These are phyloP conservation scores for Epsilonema sp. DNA, from an alignment of 2,888 invertebrate genomes.

Conservation along the genomic window DNA sequence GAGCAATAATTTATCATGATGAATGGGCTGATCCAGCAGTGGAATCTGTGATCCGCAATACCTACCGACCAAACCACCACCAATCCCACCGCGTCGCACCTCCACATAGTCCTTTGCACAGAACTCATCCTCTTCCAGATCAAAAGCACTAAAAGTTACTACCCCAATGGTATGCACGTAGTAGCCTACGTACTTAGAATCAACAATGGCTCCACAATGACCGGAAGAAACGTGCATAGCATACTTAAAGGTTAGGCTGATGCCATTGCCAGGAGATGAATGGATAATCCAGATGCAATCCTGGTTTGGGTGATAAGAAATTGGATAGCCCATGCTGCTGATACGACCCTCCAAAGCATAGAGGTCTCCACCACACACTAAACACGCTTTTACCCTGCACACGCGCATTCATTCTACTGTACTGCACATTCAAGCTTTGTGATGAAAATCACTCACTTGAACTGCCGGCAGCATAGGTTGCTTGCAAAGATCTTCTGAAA, in stretches of 20 bases:
- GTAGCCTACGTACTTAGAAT: too few species aligned
- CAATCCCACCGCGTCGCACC: slow-evolving; percentile 45
- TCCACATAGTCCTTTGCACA: slow-evolving; percentile 71
- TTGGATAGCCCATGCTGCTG: slow-evolving; percentile 2
- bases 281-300: not conserved
- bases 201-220: not conserved
- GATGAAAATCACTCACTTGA: too few species aligned
- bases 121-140: slow-evolving; percentile 46
- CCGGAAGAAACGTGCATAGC: not conserved
- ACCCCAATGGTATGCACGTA: too few species aligned
- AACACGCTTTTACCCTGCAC: too few species aligned
- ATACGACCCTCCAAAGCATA: not conserved
- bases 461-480: too few species aligned
- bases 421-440: too few species aligned
- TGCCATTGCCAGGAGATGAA: not conserved
- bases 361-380: not conserved
- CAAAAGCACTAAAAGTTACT: slow-evolving; percentile 36
- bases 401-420: too few species aligned
- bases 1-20: too few species aligned
- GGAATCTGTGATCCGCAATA: too few species aligned
- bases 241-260: not conserved
- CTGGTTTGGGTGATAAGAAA: not conserved
- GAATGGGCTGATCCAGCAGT: too few species aligned
- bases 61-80: slow-evolving; percentile 47
- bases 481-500: too few species aligned